Evolutionary conservation across 2,113 vertebrate species (phyloP).

Genomic region (Rhinoderma darwinii): DNA sequence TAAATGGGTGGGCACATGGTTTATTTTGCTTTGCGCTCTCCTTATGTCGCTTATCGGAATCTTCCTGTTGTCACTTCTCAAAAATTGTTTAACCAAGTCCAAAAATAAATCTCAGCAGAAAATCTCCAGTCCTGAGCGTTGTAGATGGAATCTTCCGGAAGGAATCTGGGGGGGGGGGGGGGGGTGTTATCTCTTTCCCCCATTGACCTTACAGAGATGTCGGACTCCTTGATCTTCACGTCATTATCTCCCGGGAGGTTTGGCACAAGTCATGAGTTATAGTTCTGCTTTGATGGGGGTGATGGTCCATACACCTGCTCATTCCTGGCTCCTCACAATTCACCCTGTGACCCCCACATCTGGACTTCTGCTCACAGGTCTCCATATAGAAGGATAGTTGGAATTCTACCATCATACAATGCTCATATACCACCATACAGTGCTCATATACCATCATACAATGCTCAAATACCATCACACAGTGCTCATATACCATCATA

Average conservation of each 20-base stretch:
- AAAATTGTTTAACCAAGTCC: neutral
- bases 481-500: too few relatives aligned
- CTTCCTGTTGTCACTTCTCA: too few relatives aligned
- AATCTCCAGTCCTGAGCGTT: neutral
- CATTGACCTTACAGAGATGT: neutral
- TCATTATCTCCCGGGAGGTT: neutral
- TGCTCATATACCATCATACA: too few relatives aligned
- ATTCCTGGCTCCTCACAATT: neutral
- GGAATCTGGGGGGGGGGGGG: neutral
- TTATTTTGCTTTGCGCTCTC: too few relatives aligned
- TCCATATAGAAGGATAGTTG: too few relatives aligned
- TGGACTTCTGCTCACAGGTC: conserved; percentile 7
- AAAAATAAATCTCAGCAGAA: neutral
- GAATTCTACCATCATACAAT: too few relatives aligned
- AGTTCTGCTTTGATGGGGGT: neutral
- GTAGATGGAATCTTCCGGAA: neutral
- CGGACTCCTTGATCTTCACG: neutral
- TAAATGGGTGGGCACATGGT: too few relatives aligned
- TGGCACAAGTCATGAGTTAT: conserved; percentile 2
- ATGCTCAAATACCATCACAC: too few relatives aligned
- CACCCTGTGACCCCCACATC: neutral
- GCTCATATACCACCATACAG: too few relatives aligned
- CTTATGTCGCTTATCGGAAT: too few relatives aligned
- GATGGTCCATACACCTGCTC: conserved; percentile 27
- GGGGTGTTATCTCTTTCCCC: neutral